Conservation (phyloP, 2,888 invertebrate genomes). For the Drosophila paranaensis region DNA sequence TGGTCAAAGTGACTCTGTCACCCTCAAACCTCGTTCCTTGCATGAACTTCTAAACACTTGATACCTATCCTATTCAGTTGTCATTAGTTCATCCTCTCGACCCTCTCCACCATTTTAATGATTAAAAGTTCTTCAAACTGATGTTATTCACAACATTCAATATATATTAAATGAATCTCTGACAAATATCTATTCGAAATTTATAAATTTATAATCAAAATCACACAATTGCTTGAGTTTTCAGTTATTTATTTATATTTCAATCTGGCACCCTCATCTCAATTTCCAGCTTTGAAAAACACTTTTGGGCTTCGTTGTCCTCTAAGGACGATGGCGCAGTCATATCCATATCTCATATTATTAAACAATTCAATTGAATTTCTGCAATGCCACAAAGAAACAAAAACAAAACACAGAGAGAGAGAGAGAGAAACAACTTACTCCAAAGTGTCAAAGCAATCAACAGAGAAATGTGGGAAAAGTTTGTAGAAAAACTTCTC, state of each 20-base stretch:
- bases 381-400: conserved; percentile 21
- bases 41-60: no score
- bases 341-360: conserved; percentile 65
- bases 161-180: no score
- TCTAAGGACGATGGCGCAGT: conserved; percentile 51
- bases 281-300: neutral
- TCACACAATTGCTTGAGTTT: neutral
- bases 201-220: neutral
- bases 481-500: conserved; percentile 65
- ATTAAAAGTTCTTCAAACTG: no score
- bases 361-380: conserved; percentile 73
- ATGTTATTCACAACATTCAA: no score
- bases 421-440: conserved; percentile 28
- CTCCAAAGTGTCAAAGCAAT: conserved; percentile 79
- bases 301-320: neutral
- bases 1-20: no score
- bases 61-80: no score
- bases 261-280: neutral
- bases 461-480: conserved; percentile 59
- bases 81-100: no score
- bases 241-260: neutral
- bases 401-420: conserved; percentile 21
- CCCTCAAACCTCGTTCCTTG: no score
- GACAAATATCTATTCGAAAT: no score
- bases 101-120: no score